These are phyloP conservation scores for Lagria hirta DNA, from an alignment of 2,888 invertebrate species.

Conservation along the genomic window DNA sequence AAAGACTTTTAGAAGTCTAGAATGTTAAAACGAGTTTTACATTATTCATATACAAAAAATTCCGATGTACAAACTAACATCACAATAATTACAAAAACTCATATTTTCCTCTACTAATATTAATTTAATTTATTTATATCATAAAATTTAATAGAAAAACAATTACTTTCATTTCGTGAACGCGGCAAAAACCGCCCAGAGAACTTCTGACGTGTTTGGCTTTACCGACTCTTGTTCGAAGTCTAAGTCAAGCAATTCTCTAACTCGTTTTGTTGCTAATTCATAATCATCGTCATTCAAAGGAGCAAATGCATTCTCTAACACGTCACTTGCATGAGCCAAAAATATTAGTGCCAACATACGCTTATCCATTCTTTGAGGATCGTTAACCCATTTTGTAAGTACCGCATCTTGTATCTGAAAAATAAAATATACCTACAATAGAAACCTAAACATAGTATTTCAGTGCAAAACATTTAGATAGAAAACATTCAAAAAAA, in stretches of 20 bases:
- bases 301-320: conserved; percentile 99
- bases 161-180: conserved; percentile 82
- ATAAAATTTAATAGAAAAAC: conserved; percentile 19
- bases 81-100: conserved; percentile 27
- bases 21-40: conserved; percentile 5
- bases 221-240: conserved; percentile 95
- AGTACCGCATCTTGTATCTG: conserved; percentile 97
- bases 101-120: conserved; percentile 20
- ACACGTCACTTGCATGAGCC: conserved; percentile 97
- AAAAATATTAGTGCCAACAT: conserved; percentile 91
- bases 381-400: conserved; percentile 95
- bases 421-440: conserved; percentile 26
- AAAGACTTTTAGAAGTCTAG: conserved; percentile 1
- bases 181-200: conserved; percentile 99
- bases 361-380: conserved; percentile 95
- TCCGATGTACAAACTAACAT: conserved; percentile 28
- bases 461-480: background rate
- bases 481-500: too few relatives aligned
- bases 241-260: conserved; percentile 94
- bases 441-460: background rate
- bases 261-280: conserved; percentile 94
- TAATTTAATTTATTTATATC: conserved; percentile 21
- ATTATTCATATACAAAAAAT: conserved; percentile 19
- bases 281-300: conserved; percentile 97
- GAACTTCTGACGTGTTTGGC: conserved; percentile 86